A percentile compares a stretch with the other conserved stretches of the same genome.
phyloP scores from a whole-genome alignment of 2,888 invertebrate species.

The Pristionchus arcanus region DNA sequence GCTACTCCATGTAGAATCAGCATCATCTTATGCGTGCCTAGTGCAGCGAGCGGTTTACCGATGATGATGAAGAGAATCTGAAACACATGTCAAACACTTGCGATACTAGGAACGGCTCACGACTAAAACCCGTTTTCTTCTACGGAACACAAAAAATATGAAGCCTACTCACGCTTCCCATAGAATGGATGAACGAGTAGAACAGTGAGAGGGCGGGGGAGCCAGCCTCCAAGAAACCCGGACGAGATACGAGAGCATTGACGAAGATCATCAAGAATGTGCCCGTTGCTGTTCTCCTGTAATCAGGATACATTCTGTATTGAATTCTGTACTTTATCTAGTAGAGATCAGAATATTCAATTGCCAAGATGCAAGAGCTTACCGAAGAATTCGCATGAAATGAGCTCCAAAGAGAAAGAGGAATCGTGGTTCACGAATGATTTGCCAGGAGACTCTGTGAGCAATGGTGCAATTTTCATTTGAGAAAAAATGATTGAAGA shows the following conservation, averaged over 20 bases:
- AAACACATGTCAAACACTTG: constrained; percentile 44
- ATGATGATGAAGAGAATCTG: constrained; percentile 67
- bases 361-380: not conserved
- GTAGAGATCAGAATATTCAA: not conserved
- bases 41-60: constrained; percentile 62
- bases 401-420: constrained; percentile 67
- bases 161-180: constrained; percentile 67
- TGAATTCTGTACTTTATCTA: too few species aligned
- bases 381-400: constrained; percentile 69
- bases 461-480: not conserved
- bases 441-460: constrained; percentile 65
- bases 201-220: constrained; percentile 64
- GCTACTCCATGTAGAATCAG: constrained; percentile 62
- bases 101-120: too few species aligned
- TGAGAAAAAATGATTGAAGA: not conserved
- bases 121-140: too few species aligned
- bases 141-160: too few species aligned
- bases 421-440: constrained; percentile 66
- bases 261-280: constrained; percentile 71
- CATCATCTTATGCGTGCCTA: constrained; percentile 67
- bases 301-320: not conserved
- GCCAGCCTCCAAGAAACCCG: constrained; percentile 65
- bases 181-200: constrained; percentile 63
- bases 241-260: constrained; percentile 63
- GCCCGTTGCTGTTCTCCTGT: constrained; percentile 65